Evolutionary conservation across 2,888 invertebrate genomes (phyloP), one percentile per base, ranked within the genome.

Genomic region (Drosophila subquinaria): DNA sequence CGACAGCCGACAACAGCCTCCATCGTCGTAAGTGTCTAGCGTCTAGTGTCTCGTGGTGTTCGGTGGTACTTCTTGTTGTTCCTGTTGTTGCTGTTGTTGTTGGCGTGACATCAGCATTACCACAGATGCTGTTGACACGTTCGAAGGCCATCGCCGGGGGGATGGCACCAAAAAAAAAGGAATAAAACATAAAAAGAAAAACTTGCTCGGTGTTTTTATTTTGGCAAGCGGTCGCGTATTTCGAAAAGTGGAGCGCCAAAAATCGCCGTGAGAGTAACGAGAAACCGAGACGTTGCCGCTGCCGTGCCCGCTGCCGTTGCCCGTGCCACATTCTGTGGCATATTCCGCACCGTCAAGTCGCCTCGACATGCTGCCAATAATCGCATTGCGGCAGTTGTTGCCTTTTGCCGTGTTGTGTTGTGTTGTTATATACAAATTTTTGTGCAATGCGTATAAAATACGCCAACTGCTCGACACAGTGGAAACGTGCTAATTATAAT

Each of bases 121-220:
- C 76, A 51, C 82, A 83, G 85, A 88, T 89, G 89, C 85, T 88
- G 88, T 87, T 87, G 88, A 81, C 89, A 89, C 82, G 73, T 81
- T 82, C 81, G 86, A 88, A 88, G 88, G 88, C 81, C 89, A 70
- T 62, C 80, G 85, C 71, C 76, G 71, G 60, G 56, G 2, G 10
- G 17, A 43, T 20, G 42, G 17, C 42, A 42, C 17, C 4, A 10
- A 43, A 40, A 40, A 36, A 13, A 27, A 27, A 27, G 27, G 27
- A 38, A 38, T 6, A n/a, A n/a, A 38, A 36, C n/a, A n/a, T 8
- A n/a, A 40, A 40, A 40, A 15, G n/a, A 38, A 69, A 70, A 40
- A 53, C 64, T 69, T 75, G 42, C 38, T 47, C 36, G 36, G 13
- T 20, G 30, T 42, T 33, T 17, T 30, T 42, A 13, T 69, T 71